phyloP scores from a whole-genome alignment of 2,888 invertebrate species.

The Volucella zonaria region DNA sequence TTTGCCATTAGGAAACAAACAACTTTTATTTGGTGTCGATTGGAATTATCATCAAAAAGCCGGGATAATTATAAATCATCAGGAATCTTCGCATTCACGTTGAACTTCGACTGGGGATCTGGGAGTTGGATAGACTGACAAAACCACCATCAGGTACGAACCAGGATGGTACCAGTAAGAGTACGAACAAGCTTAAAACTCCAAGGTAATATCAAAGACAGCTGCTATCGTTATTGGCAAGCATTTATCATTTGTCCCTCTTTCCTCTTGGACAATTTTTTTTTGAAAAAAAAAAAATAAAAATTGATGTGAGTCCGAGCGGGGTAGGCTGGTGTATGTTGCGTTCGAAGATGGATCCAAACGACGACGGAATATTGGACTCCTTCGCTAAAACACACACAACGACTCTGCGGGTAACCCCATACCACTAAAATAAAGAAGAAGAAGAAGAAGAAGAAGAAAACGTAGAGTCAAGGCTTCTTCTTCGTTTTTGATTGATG shows the following conservation, averaged over 20 bases:
- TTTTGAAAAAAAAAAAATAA: background rate
- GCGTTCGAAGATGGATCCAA: background rate
- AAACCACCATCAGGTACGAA: no score
- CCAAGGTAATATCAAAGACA: slow-evolving; percentile 29
- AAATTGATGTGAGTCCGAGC: background rate
- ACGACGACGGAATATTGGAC: slow-evolving; percentile 56
- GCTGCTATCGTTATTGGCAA: slow-evolving; percentile 67
- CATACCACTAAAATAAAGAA: no score
- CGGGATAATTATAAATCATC: slow-evolving; percentile 74
- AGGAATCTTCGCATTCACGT: slow-evolving; percentile 60
- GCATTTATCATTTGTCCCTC: slow-evolving; percentile 68
- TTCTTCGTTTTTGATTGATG: slow-evolving; percentile 62
- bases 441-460: background rate
- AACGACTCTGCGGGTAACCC: slow-evolving; percentile 21
- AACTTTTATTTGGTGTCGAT: slow-evolving; percentile 74
- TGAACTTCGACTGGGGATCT: slow-evolving; percentile 54
- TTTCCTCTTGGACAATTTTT: slow-evolving; percentile 47
- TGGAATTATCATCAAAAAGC: slow-evolving; percentile 73
- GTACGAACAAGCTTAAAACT: background rate
- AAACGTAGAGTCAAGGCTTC: slow-evolving; percentile 10
- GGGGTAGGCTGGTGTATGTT: no score
- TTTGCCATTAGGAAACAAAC: slow-evolving; percentile 64
- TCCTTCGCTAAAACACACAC: slow-evolving; percentile 64
- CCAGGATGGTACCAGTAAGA: no score
- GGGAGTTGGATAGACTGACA: slow-evolving; percentile 32